A percentile compares a stretch with the other conserved stretches of the same genome.
Evolutionary conservation across 2,888 invertebrate genomes (phyloP).

Genomic region (Trilocha varians): DNA sequence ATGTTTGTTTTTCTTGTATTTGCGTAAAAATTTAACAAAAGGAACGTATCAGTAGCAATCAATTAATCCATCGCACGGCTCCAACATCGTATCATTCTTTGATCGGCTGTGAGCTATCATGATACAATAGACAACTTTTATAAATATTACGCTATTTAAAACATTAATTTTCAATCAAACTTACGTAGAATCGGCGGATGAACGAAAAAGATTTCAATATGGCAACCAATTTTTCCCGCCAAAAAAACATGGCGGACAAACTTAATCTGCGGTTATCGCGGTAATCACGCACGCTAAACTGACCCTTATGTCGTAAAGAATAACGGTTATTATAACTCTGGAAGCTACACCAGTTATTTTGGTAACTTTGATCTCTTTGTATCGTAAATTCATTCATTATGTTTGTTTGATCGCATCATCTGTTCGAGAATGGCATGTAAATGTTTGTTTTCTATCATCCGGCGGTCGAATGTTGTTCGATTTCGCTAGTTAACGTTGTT

Average conservation of each 20-base stretch:
- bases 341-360: constrained; percentile 39
- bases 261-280: constrained; percentile 30
- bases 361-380: constrained; percentile 56
- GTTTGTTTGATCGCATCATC: constrained; percentile 59
- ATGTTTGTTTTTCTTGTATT: neutral
- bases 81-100: constrained; percentile 26
- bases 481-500: constrained; percentile 64
- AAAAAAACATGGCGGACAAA: constrained; percentile 44
- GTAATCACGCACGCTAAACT: constrained; percentile 33
- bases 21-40: constrained; percentile 25
- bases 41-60: constrained; percentile 28
- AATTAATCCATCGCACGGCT: constrained; percentile 31
- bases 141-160: constrained; percentile 29
- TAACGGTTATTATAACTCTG: constrained; percentile 25
- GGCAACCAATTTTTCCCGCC: constrained; percentile 46
- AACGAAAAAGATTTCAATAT: constrained; percentile 38
- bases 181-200: constrained; percentile 36
- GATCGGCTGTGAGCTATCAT: constrained; percentile 36
- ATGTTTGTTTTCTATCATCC: constrained; percentile 70
- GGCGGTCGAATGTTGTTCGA: constrained; percentile 59
- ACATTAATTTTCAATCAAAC: constrained; percentile 43
- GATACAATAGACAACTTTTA: constrained; percentile 22
- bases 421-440: constrained; percentile 58
- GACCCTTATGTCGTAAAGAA: constrained; percentile 28
- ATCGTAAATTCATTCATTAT: constrained; percentile 56